These are phyloP conservation scores for Epirrhoe tristata DNA, from an alignment of 2,888 invertebrate genomes.

Conservation along the genomic window DNA sequence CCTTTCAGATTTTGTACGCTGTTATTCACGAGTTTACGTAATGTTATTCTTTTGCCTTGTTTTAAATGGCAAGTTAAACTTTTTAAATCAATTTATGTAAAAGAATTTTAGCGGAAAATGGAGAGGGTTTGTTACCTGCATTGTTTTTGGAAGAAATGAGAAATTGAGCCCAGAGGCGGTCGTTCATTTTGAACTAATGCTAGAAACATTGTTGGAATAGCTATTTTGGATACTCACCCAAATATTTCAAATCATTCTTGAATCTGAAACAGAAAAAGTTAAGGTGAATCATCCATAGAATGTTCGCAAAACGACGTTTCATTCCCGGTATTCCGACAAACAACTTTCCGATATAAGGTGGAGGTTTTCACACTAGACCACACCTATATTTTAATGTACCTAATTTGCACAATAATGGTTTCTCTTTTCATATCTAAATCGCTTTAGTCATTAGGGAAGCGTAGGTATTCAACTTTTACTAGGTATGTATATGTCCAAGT, in stretches of 20 bases:
- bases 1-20: constrained; percentile 3
- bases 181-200: no score
- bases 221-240: constrained; percentile 13
- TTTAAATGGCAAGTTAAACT: constrained; percentile 1
- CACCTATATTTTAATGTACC: no score
- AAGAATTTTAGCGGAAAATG: background rate
- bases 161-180: no score
- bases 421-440: background rate
- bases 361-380: no score
- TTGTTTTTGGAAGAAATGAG: no score
- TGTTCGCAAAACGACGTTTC: no score
- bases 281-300: background rate
- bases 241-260: constrained; percentile 32
- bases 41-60: constrained; percentile 11
- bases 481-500: background rate
- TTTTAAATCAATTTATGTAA: background rate
- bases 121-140: background rate
- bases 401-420: background rate
- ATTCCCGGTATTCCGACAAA: no score
- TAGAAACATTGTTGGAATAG: no score
- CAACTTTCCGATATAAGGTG: no score
- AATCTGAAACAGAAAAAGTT: constrained; percentile 27
- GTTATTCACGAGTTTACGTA: background rate
- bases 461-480: background rate
- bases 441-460: background rate